Evolutionary conservation across 2,113 vertebrate genomes (phyloP).

Genomic region (Hippocampus comes): DNA sequence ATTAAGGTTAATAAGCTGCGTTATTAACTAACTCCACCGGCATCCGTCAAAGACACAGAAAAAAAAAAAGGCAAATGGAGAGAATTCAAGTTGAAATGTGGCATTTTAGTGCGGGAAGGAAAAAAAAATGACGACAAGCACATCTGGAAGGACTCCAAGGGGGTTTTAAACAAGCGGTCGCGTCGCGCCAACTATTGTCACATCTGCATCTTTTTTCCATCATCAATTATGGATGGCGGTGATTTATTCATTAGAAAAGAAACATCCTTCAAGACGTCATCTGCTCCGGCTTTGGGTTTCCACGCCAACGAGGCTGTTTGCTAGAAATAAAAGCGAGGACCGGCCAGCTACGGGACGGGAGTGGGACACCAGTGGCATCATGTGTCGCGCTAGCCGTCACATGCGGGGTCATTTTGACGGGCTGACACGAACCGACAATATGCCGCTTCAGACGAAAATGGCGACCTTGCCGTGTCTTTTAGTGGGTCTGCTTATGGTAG

Average conservation of each 20-base stretch:
- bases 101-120: not conserved
- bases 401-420: not conserved
- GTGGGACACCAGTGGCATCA: not conserved
- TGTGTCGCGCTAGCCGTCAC: not conserved
- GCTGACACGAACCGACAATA: not conserved
- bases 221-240: slow-evolving; percentile 56
- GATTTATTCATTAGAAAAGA: slow-evolving; percentile 52
- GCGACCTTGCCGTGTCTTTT: not conserved
- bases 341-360: not conserved
- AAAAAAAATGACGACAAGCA: slow-evolving; percentile 21
- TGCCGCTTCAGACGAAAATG: not conserved
- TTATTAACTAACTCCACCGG: slow-evolving; percentile 68
- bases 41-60: slow-evolving; percentile 11
- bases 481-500: not conserved
- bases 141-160: slow-evolving; percentile 52
- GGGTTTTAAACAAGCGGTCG: slow-evolving; percentile 25
- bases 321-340: not conserved
- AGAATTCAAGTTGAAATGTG: not conserved
- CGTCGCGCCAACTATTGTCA: slow-evolving; percentile 42
- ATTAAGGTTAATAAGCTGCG: slow-evolving; percentile 72
- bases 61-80: not conserved
- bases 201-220: slow-evolving; percentile 50
- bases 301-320: not conserved
- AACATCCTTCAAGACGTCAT: slow-evolving; percentile 38
- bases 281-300: slow-evolving; percentile 28